A percentile compares a stretch with the other conserved stretches of the same genome.
These are phyloP conservation scores for Metalampra italica DNA, from an alignment of 2,888 invertebrate species.

Conservation along the genomic window DNA sequence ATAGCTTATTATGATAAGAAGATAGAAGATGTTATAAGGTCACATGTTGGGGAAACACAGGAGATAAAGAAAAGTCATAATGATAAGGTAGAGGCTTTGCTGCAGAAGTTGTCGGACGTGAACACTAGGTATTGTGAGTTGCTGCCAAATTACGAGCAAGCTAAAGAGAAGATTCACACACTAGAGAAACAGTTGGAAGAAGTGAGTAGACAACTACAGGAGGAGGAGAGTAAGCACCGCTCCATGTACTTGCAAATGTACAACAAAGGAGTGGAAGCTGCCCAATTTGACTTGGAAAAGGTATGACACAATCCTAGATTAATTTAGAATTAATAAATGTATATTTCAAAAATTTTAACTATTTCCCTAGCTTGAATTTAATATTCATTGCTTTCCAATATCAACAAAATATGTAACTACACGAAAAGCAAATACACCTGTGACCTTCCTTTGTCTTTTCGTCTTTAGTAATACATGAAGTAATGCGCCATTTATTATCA, in stretches of 20 bases:
- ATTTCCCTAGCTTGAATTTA: too few species aligned
- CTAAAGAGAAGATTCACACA: conserved; percentile 83
- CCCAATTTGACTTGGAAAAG: conserved; percentile 84
- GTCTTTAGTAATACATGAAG: too few species aligned
- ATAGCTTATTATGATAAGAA: conserved; percentile 86
- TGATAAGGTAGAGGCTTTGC: conserved; percentile 85
- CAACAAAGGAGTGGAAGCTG: conserved; percentile 89
- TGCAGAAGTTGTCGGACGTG: conserved; percentile 85
- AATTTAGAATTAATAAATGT: background rate
- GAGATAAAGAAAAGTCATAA: conserved; percentile 88
- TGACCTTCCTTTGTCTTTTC: conserved; percentile 1
- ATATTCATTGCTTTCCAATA: too few species aligned
- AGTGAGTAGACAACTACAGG: conserved; percentile 82
- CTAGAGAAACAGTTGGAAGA: conserved; percentile 86
- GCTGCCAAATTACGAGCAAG: conserved; percentile 85
- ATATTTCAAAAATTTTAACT: background rate
- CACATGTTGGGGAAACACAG: conserved; percentile 80
- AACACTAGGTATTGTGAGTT: conserved; percentile 88
- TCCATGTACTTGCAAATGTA: conserved; percentile 90
- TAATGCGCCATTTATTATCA: too few species aligned
- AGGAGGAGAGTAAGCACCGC: conserved; percentile 85
- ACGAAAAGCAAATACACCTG: background rate
- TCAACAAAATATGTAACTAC: too few species aligned
- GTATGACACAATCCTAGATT: conserved; percentile 54
- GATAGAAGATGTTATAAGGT: conserved; percentile 85